Base-by-base conservation (phyloP, 1,140 invertebrate species). In the Calephelis virginiensis region DNA sequence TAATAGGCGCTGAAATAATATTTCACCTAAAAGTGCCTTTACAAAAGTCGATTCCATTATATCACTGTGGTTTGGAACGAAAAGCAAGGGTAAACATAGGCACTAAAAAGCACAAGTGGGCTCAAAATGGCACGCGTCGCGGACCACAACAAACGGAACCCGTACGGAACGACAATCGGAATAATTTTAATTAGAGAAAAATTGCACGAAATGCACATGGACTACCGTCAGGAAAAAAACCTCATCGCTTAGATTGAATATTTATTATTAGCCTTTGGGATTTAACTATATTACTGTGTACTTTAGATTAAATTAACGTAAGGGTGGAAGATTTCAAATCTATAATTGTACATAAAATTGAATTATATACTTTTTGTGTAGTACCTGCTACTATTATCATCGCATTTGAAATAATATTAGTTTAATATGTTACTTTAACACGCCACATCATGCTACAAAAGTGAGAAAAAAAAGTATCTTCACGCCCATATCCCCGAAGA, bases 111-210 rank as follows among this genome's bases (percentile, higher is more conserved):
- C 85, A 86, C 81, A 78, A 89, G 85, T 78, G 81, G 69, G 64
- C 86, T 89, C 70, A 68, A 84, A 82, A 86, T 77, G 85, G 82
- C 87, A 90, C 87, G 85, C 87, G 85, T 82, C 86, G 67, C 70
- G 69, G 77, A 72, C 83, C 85, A 85, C 85, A 85, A 87, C 87
- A 88, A 84, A 88, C 87, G 70, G 63, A 56, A 64, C 50, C 63
- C 50, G 77, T 71, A 76, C 70, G 77, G 68, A 78, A 86, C 83
- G 83, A 90, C 88, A 90, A 89, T 90, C 83, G 83, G 76, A 82
- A 89, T 88, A 85, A 85, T 87, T 90, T 90, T 88, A 90, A 90
- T 89, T 90, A 89, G 85, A 89, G 83, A 89, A 90, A 90, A 89
- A 90, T 86, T 84, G 78, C 85, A 78, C 76, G 71, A 84, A 86